phyloP scores from a whole-genome alignment of 2,888 invertebrate genomes.

The Scaptomyza cyrtandrae region DNA sequence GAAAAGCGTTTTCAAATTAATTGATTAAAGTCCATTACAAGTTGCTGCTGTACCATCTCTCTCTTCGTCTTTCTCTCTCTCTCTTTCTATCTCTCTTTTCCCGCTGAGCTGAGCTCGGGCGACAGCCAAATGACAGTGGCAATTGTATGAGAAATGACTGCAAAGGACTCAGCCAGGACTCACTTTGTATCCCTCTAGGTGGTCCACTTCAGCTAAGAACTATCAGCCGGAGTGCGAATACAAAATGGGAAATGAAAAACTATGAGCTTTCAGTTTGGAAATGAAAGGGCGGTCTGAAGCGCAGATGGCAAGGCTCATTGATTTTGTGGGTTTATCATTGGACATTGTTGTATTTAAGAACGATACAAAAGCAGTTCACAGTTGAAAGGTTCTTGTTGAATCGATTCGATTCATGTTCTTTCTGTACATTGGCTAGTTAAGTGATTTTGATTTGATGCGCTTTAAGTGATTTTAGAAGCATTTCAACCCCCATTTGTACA shows the following conservation, averaged over 20 bases:
- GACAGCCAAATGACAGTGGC: slow-evolving; percentile 73
- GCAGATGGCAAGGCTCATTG: slow-evolving; percentile 69
- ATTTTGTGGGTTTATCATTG: slow-evolving; percentile 22
- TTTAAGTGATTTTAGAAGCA: not conserved
- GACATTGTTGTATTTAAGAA: not conserved
- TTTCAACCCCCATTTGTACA: not conserved
- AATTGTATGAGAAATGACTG: slow-evolving; percentile 77
- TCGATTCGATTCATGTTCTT: not conserved
- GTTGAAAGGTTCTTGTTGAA: not conserved
- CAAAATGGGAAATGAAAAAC: not conserved
- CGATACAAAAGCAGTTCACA: not conserved
- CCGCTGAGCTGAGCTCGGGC: slow-evolving; percentile 14
- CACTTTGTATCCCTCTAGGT: slow-evolving; percentile 38
- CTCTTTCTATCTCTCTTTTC: not conserved
- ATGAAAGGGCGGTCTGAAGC: not conserved
- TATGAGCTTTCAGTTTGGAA: not conserved
- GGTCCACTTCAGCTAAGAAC: slow-evolving; percentile 44
- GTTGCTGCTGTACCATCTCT: slow-evolving; percentile 57
- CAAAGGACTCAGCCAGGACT: slow-evolving; percentile 50
- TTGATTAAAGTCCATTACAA: slow-evolving; percentile 81
- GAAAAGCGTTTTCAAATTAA: slow-evolving; percentile 79
- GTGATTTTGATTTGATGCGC: not conserved
- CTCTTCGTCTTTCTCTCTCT: not conserved
- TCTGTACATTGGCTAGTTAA: not conserved
- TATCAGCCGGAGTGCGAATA: slow-evolving; percentile 11